These are phyloP conservation scores for Prorops nasuta DNA, from an alignment of 1,140 invertebrate genomes.

Conservation along the genomic window DNA sequence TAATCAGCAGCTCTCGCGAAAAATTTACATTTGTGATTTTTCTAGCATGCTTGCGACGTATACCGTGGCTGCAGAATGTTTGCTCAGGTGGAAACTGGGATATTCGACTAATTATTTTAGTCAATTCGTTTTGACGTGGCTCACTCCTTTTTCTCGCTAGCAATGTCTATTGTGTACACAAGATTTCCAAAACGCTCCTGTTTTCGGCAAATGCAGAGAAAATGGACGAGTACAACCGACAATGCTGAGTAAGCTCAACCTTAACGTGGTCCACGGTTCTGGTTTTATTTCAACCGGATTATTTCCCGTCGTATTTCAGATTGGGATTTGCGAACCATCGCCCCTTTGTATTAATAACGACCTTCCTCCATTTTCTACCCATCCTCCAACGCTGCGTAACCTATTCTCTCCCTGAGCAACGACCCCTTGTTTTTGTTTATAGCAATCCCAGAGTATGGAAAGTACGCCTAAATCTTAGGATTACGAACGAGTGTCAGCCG, in stretches of 20 bases:
- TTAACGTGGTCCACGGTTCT: slow-evolving; percentile 22
- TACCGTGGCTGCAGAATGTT: too few relatives aligned
- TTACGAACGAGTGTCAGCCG: slow-evolving; percentile 36
- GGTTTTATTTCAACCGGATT: slow-evolving; percentile 45
- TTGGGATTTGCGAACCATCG: slow-evolving; percentile 46
- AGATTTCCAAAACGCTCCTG: slow-evolving; percentile 11
- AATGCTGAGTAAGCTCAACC: slow-evolving; percentile 20
- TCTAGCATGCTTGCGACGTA: too few relatives aligned
- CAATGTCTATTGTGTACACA: slow-evolving; percentile 13
- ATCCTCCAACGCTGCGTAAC: slow-evolving; percentile 16
- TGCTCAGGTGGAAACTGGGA: too few relatives aligned
- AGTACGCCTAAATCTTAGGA: slow-evolving; percentile 42
- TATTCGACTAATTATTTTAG: slow-evolving; percentile 29
- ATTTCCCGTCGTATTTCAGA: slow-evolving; percentile 49
- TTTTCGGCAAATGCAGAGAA: slow-evolving; percentile 14
- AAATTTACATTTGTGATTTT: too few relatives aligned
- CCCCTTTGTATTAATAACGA: slow-evolving; percentile 46
- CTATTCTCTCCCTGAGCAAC: slow-evolving; percentile 23
- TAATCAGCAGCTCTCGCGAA: too few relatives aligned
- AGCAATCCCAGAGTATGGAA: slow-evolving; percentile 28
- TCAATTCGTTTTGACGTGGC: slow-evolving; percentile 15
- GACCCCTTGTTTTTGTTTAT: slow-evolving; percentile 37
- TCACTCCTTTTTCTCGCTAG: slow-evolving; percentile 5
- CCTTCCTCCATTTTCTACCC: neutral
- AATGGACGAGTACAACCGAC: slow-evolving; percentile 17